A percentile compares a stretch with the other conserved stretches of the same genome.
phyloP scores from a whole-genome alignment of 2,888 invertebrate species.

The Rhogogaster chlorosoma region DNA sequence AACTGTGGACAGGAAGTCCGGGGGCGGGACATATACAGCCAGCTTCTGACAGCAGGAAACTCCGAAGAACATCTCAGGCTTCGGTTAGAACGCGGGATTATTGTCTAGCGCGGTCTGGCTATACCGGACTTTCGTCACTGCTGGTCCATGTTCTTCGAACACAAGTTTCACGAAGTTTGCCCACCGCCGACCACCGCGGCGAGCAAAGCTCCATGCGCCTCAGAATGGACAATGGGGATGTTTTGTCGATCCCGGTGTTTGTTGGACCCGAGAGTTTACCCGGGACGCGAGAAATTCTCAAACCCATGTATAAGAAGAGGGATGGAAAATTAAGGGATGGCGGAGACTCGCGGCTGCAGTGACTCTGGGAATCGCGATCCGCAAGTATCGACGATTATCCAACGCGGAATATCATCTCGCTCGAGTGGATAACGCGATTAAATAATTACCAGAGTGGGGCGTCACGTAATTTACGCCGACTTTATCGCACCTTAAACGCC shows the following conservation, averaged over 20 bases:
- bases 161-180: slow-evolving; percentile 27
- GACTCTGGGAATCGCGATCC: background rate
- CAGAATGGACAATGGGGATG: slow-evolving; percentile 31
- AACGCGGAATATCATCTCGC: background rate
- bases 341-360: background rate
- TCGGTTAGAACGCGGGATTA: slow-evolving; percentile 14
- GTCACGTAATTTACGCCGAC: background rate
- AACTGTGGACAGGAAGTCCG: background rate
- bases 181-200: background rate
- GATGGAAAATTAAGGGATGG: background rate
- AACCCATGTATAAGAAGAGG: background rate
- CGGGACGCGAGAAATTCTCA: background rate
- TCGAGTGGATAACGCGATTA: background rate
- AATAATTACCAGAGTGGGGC: background rate
- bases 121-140: slow-evolving; percentile 12
- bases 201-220: slow-evolving; percentile 9
- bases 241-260: slow-evolving; percentile 24
- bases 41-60: slow-evolving; percentile 13
- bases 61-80: background rate
- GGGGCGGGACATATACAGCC: background rate
- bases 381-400: background rate
- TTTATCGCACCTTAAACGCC: slow-evolving; percentile 23
- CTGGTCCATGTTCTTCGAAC: slow-evolving; percentile 26
- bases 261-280: background rate
- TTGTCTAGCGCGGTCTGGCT: background rate